These are phyloP conservation scores for Axinella damicornis DNA, from an alignment of 37 sponge, comb jelly and placozoan genomes.

Conservation along the genomic window DNA sequence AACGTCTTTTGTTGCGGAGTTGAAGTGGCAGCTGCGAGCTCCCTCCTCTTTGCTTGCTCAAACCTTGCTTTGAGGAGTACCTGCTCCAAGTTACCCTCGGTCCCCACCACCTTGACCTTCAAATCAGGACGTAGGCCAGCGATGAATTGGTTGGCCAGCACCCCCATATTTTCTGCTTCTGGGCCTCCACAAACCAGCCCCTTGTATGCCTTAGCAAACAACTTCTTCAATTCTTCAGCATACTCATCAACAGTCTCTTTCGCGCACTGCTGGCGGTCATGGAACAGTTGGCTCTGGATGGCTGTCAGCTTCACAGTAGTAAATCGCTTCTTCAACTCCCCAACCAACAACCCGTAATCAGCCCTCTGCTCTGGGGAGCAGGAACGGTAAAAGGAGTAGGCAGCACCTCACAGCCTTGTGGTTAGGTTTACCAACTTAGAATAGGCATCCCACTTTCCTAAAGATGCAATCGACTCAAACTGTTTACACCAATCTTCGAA, in stretches of 20 bases:
- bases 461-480: constrained; percentile 49
- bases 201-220: constrained; percentile 51
- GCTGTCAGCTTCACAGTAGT: constrained; percentile 47
- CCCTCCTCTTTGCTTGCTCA: constrained; percentile 54
- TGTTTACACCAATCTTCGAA: constrained; percentile 65
- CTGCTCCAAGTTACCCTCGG: constrained; percentile 55
- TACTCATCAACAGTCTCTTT: constrained; percentile 57
- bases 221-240: constrained; percentile 56
- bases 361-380: too few species aligned
- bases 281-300: constrained; percentile 51
- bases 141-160: constrained; percentile 61
- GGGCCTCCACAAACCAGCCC: not conserved
- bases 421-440: constrained; percentile 52
- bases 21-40: constrained; percentile 5
- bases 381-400: constrained; percentile 64
- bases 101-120: too few species aligned
- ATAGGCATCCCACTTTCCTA: constrained; percentile 47
- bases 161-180: constrained; percentile 58
- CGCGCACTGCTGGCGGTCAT: constrained; percentile 37
- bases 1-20: too few species aligned
- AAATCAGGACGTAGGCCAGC: constrained; percentile 47
- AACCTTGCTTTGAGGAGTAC: constrained; percentile 47
- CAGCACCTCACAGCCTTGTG: constrained; percentile 35
- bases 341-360: constrained; percentile 42
- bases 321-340: constrained; percentile 45